Evolutionary conservation across 2,888 invertebrate genomes (phyloP).

Genomic region (Craniophora ligustri): DNA sequence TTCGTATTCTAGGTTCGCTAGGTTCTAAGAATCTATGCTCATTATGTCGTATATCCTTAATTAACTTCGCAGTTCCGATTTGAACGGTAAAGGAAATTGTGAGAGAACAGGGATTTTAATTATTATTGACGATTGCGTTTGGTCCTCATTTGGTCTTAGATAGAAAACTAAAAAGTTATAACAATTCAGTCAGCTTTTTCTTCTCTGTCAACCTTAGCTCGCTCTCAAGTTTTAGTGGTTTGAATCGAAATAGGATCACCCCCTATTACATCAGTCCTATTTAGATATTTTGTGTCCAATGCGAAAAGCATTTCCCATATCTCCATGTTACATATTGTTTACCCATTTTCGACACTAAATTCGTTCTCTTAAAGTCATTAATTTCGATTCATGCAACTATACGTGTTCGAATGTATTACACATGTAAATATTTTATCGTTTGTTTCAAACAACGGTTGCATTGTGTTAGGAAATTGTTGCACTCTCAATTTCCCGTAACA

Average conservation of each 20-base stretch:
- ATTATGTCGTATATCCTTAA: neutral
- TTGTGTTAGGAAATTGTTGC: constrained; percentile 40
- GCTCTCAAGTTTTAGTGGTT: too few relatives aligned
- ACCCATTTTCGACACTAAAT: constrained; percentile 12
- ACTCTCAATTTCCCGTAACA: constrained; percentile 40
- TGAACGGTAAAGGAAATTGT: neutral
- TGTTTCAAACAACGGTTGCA: constrained; percentile 30
- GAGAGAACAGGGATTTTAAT: too few relatives aligned
- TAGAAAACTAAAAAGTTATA: too few relatives aligned
- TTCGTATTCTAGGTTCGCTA: neutral
- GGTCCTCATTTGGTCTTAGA: too few relatives aligned
- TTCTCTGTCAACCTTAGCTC: too few relatives aligned
- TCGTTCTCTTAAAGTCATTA: neutral
- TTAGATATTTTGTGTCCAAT: too few relatives aligned
- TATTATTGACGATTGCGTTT: too few relatives aligned
- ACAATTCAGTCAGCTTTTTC: too few relatives aligned
- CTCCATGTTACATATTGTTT: too few relatives aligned
- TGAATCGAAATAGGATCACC: too few relatives aligned
- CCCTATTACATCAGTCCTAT: too few relatives aligned
- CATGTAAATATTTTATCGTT: constrained; percentile 42
- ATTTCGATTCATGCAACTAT: constrained; percentile 19
- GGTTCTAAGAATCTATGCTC: neutral
- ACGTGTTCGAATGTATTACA: constrained; percentile 18
- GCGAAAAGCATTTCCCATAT: too few relatives aligned
- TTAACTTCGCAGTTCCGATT: neutral